Evolutionary conservation across 2,888 invertebrate genomes (phyloP).

Genomic region (Serripes groenlandicus): DNA sequence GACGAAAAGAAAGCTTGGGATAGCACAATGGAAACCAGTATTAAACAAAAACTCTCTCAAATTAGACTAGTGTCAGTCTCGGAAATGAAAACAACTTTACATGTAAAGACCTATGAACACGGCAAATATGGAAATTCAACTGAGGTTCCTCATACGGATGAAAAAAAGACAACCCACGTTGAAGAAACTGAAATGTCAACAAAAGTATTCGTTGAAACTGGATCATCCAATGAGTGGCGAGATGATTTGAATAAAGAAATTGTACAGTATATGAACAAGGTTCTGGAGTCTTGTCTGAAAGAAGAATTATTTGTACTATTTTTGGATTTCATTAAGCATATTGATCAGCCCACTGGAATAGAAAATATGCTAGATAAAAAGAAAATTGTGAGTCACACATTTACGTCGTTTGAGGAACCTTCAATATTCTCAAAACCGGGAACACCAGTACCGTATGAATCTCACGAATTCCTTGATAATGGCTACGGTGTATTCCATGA

Average conservation of each 20-base stretch:
- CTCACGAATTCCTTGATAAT: conserved; percentile 62
- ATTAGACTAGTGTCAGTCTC: conserved; percentile 1
- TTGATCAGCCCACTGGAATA: conserved; percentile 9
- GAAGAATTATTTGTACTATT: conserved; percentile 12
- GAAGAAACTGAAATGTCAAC: not conserved
- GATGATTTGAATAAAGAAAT: conserved; percentile 6
- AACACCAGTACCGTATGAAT: conserved; percentile 54
- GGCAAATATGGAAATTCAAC: not conserved
- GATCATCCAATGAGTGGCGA: not conserved
- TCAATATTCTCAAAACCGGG: conserved; percentile 55
- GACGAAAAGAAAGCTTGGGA: not conserved
- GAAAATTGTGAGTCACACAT: conserved; percentile 13
- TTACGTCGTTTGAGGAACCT: not conserved
- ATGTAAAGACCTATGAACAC: conserved; percentile 14
- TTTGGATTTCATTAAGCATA: conserved; percentile 12
- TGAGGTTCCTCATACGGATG: not conserved
- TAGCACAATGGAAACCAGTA: not conserved
- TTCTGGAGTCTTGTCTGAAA: not conserved
- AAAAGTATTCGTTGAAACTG: conserved; percentile 22
- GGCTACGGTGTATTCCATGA: conserved; percentile 50
- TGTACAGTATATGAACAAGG: conserved; percentile 1
- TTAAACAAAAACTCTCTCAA: not conserved
- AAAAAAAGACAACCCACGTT: conserved; percentile 15
- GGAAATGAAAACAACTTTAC: conserved; percentile 29
- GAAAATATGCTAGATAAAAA: conserved; percentile 20